Conservation (phyloP, 2,888 invertebrate species). For the Gryllus longicercus region DNA sequence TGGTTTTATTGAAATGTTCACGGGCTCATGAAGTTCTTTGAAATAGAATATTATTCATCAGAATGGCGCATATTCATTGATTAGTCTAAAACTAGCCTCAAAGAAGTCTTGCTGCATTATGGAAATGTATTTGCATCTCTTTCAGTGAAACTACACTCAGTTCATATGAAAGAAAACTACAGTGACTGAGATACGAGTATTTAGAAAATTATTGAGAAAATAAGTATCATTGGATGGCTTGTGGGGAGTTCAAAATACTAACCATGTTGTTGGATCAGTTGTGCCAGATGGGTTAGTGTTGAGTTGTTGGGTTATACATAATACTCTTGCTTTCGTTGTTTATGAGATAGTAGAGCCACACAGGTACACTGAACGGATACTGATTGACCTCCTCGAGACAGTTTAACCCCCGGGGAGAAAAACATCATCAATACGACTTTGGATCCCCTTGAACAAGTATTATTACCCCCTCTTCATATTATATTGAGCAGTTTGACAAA, state of each 20-base stretch:
- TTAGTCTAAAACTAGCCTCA: conserved; percentile 40
- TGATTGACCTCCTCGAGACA: conserved; percentile 24
- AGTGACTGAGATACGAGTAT: conserved; percentile 35
- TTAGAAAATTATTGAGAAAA: background rate
- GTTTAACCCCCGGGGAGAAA: conserved; percentile 20
- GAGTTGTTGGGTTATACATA: background rate
- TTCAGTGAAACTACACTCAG: conserved; percentile 39
- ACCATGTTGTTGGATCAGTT: background rate
- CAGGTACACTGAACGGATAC: background rate
- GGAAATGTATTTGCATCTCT: conserved; percentile 42
- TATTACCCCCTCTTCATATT: conserved; percentile 30
- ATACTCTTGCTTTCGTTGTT: conserved; percentile 19
- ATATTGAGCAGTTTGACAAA: conserved; percentile 30
- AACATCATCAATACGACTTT: conserved; percentile 24
- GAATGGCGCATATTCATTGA: conserved; percentile 33
- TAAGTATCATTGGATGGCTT: background rate
- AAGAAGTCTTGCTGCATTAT: conserved; percentile 39
- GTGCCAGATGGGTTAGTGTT: background rate
- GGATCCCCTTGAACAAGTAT: conserved; percentile 22
- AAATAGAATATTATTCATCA: conserved; percentile 34
- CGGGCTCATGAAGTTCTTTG: conserved; percentile 29
- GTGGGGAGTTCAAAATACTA: no score
- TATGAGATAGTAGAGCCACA: conserved; percentile 25
- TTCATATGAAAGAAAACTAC: no score
- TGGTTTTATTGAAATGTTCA: conserved; percentile 32